phyloP scores from a whole-genome alignment of 92 coral and sea anemone genomes.

The Porites rus region DNA sequence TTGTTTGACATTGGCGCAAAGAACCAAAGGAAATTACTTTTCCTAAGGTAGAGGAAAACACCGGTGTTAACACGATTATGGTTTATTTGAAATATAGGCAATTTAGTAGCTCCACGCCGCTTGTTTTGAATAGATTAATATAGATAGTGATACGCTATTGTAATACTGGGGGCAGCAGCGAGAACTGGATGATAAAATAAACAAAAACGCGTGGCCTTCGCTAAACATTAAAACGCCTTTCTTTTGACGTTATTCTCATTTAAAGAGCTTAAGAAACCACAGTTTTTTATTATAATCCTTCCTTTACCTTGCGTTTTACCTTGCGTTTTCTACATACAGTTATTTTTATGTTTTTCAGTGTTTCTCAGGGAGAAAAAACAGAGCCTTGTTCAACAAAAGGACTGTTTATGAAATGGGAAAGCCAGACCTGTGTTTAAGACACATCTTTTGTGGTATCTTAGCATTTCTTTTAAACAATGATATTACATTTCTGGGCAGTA shows the following conservation, averaged over 20 bases:
- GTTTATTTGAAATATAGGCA: slow-evolving; percentile 70
- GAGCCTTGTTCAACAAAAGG: not conserved
- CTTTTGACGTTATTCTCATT: not conserved
- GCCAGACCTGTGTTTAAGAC: slow-evolving; percentile 19
- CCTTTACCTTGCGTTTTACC: not conserved
- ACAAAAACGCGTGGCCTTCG: slow-evolving; percentile 84
- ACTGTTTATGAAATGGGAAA: slow-evolving; percentile 12
- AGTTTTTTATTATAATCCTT: not conserved
- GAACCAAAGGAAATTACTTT: slow-evolving; percentile 38
- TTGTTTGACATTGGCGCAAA: not conserved
- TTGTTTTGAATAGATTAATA: slow-evolving; percentile 82
- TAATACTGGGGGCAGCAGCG: slow-evolving; percentile 42
- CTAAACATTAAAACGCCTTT: slow-evolving; percentile 41
- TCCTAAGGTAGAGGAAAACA: slow-evolving; percentile 32
- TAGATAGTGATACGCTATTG: slow-evolving; percentile 71
- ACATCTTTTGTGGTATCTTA: slow-evolving; percentile 23
- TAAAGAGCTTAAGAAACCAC: slow-evolving; percentile 19
- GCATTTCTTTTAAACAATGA: slow-evolving; percentile 30
- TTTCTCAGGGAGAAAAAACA: not conserved
- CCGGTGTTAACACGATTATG: slow-evolving; percentile 92
- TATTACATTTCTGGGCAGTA: slow-evolving; percentile 19
- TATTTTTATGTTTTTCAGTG: not conserved
- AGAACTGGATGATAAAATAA: slow-evolving; percentile 47
- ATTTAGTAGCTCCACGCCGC: slow-evolving; percentile 62
- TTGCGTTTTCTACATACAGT: not conserved